A percentile compares a stretch with the other conserved stretches of the same genome.
These are phyloP conservation scores for Eunapius fragilis DNA, from an alignment of 37 sponge, comb jelly and placozoan species.

Conservation along the genomic window DNA sequence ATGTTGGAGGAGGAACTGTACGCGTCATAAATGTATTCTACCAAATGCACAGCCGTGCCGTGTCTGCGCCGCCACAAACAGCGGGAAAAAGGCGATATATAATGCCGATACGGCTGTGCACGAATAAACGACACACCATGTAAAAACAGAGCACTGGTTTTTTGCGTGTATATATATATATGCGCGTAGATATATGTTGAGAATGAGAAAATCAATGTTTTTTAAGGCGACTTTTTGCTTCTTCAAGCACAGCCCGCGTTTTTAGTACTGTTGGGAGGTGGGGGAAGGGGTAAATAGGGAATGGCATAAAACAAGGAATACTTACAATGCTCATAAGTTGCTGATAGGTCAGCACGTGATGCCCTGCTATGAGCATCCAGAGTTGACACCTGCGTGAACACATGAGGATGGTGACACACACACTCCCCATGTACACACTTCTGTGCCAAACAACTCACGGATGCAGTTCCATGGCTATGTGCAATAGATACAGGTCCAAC, in stretches of 20 bases:
- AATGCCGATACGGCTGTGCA: background rate
- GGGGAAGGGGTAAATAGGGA: background rate
- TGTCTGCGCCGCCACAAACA: too few relatives aligned
- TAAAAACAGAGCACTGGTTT: background rate
- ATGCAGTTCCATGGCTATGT: background rate
- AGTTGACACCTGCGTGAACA: background rate
- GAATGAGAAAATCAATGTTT: constrained; percentile 13
- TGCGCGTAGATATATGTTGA: background rate
- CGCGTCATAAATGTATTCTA: too few relatives aligned
- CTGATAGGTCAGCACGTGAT: constrained; percentile 34
- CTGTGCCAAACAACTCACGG: background rate
- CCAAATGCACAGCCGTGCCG: too few relatives aligned
- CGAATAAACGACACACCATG: background rate
- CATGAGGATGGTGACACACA: background rate
- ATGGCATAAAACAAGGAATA: background rate
- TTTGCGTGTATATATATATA: background rate
- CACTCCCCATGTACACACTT: background rate
- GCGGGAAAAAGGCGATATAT: background rate
- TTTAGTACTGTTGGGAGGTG: constrained; percentile 27
- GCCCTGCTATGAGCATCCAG: background rate
- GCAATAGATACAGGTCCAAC: constrained; percentile 1
- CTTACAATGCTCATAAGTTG: constrained; percentile 57
- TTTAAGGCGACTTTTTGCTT: constrained; percentile 35
- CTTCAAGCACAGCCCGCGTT: constrained; percentile 41
- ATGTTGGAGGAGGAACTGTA: too few relatives aligned